A percentile compares a stretch with the other conserved stretches of the same genome.
Evolutionary conservation across 2,113 vertebrate genomes (phyloP).

Genomic region (Lampris megalopsis): DNA sequence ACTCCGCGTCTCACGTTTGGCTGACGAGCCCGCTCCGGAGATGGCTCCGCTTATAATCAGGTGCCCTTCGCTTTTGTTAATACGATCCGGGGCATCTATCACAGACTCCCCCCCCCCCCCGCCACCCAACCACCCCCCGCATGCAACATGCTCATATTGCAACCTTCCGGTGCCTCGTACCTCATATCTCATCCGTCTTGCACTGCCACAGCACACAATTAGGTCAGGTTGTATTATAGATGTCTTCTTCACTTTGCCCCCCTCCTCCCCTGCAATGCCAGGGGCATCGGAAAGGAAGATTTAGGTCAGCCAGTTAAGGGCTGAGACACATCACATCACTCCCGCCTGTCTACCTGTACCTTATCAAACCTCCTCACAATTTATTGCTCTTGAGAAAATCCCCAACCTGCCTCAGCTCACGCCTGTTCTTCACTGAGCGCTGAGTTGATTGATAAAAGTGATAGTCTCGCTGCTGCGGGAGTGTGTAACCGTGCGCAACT

Average conservation of each 20-base stretch:
- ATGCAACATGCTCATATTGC: not conserved
- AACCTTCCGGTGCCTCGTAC: not conserved
- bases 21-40: not conserved
- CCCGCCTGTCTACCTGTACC: too few species aligned
- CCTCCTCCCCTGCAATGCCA: slow-evolving; percentile 10
- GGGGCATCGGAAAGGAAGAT: too few species aligned
- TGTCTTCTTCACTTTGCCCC: slow-evolving; percentile 12
- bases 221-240: slow-evolving; percentile 50
- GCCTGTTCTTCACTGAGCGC: too few species aligned
- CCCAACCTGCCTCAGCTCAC: too few species aligned
- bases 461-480: too few species aligned
- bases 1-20: slow-evolving; percentile 24
- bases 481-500: too few species aligned
- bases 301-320: too few species aligned
- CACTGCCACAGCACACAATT: slow-evolving; percentile 28
- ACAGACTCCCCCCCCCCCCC: not conserved
- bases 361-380: too few species aligned
- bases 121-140: too few species aligned
- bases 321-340: too few species aligned
- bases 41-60: not conserved
- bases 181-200: slow-evolving; percentile 19
- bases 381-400: too few species aligned
- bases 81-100: slow-evolving; percentile 26
- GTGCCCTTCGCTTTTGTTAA: not conserved
- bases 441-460: too few species aligned